Base-by-base conservation (phyloP, 2,797 vertebrate genomes). In the Gymnodraco acuticeps region DNA sequence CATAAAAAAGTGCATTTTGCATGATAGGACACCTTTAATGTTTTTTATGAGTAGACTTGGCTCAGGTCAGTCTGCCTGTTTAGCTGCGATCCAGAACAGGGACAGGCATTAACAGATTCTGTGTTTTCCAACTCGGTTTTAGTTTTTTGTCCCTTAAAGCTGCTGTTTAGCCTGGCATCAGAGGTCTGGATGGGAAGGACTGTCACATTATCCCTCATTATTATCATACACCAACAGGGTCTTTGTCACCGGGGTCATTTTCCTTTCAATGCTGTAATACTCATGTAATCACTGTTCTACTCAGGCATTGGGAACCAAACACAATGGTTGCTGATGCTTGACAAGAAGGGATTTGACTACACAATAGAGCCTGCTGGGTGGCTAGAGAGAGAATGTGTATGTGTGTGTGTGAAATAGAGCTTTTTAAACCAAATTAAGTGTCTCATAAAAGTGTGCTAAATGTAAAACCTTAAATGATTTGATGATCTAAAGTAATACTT, bases 141-240 rank as follows among this genome's bases (percentile, higher is more conserved):
- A 42, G 64, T 9, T 68, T 19, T 59, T 60, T 27, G 42, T 75
- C 13, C 42, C 51, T 53, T 46, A 14, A 54, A 43, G 45, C 60
- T 58, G 72, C 27, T 73, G 48, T 15, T 64, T 50, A 27, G 43
- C 17, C 31, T 43, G 48, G 8, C 8, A 60, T 10, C 52, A 64
- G 73, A 61, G 45, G 27, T 20, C 46, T n/a, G 64, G 54, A 70
- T 16, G 53, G 60, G 48, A 62, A 1, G 0, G 19, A 23, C 53
- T n/a, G 53, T 19, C 73, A n/a, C 67, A 58, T 82, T 58, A 66
- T 77, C 41, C 63, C 53, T 80, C 77, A 51, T 82, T 81, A 69
- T 69, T 56, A 68, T 62, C 38, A 51, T 0, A 23, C 10, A 47
- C 5, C 66, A 55, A 33, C 59, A 8, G 74, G 50, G 47, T 16